Base-by-base conservation (phyloP, 2,797 vertebrate genomes). In the Myoxocephalus aenaeus region DNA sequence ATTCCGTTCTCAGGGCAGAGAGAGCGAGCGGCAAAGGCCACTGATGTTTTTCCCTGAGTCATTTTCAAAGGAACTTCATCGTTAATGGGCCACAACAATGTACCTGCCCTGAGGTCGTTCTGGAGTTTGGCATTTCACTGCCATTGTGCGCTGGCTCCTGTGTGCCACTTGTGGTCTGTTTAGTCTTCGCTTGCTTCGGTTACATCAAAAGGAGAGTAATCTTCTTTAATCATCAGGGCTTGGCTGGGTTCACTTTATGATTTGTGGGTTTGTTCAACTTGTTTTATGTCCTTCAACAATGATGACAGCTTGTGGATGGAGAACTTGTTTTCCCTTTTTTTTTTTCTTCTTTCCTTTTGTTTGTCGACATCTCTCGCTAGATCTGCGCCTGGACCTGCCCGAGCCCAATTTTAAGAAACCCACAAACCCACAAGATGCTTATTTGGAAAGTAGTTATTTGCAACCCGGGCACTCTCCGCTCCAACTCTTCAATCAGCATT, bases 161-260 rank as follows among this genome's bases (percentile, higher is more conserved):
- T 62, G 46, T 72, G 82, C 75, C 73, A 74, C 77, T 89, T 70
- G 76, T 20, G 63, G 79, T 81, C 67, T 87, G 78, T 89, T 90
- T 86, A 89, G 89, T 87, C 89, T 87, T 70, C 48, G 81, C 85
- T 85, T 85, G 85, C 67, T 78, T 78, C 22, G 3, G 56, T 63
- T 75, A 77, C 64, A 14, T 85, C 82, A 76, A 82, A 87, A 59
- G 75, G 6, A 56, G 56, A 20, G 66, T 73, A 85, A 75, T 90
- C 61, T 80, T 80, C 79, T 90, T 70, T 82, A 86, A 90, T 87
- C 82, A 80, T 88, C 70, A 65, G 84, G 82, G 83, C 78, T 87
- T 67, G 77, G 65, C 65, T 67, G 7, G 48, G 68, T 86, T 86
- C 61, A 76, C 50, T 50, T 74, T 15, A 36, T 70, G 66, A 77